These are phyloP conservation scores for Aspidiotus destructor DNA, from an alignment of 2,888 invertebrate species.

Conservation along the genomic window DNA sequence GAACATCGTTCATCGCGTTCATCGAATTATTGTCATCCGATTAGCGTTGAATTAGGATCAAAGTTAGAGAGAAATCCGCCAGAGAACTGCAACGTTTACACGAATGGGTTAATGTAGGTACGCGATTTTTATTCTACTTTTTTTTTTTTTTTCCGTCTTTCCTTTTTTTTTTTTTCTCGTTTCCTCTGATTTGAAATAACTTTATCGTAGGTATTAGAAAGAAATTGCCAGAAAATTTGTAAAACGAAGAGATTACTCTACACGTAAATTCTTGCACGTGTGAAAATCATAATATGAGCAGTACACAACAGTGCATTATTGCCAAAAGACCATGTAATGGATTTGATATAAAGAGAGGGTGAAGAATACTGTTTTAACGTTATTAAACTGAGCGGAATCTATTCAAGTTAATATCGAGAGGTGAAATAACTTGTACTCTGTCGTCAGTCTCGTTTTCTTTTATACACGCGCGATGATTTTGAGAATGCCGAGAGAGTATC, in stretches of 20 bases:
- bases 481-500: too few relatives aligned
- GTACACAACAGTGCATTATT: too few relatives aligned
- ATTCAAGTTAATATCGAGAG: too few relatives aligned
- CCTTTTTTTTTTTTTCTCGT: background rate
- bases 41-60: constrained; percentile 30
- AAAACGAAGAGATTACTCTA: background rate
- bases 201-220: background rate
- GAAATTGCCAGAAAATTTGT: constrained; percentile 27
- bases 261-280: too few relatives aligned
- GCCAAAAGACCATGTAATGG: too few relatives aligned
- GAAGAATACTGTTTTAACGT: too few relatives aligned
- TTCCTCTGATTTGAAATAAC: background rate
- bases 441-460: too few relatives aligned
- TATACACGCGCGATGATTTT: too few relatives aligned
- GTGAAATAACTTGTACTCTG: too few relatives aligned
- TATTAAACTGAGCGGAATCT: too few relatives aligned
- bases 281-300: too few relatives aligned
- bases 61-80: constrained; percentile 22
- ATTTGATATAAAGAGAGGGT: too few relatives aligned
- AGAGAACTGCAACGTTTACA: constrained; percentile 12
- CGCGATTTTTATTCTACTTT: constrained; percentile 25
- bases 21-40: constrained; percentile 32
- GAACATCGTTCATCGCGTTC: constrained; percentile 32
- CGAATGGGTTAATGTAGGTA: constrained; percentile 27
- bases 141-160: background rate